Evolutionary conservation across 2,888 invertebrate species (phyloP).

Genomic region (Autographa gamma): DNA sequence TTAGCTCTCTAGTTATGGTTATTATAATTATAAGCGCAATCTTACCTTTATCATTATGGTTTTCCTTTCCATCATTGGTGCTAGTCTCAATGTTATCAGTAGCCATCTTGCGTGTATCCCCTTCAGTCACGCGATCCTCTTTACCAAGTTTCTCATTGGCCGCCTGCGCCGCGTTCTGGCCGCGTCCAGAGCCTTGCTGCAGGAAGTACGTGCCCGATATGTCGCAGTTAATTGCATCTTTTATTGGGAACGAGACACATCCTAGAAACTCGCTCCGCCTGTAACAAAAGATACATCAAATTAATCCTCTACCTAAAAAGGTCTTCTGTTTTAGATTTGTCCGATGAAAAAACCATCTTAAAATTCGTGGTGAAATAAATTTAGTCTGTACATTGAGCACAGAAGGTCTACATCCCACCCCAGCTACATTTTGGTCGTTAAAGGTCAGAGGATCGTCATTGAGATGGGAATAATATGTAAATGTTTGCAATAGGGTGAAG

Average conservation of each 20-base stretch:
- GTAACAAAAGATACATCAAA: slow-evolving; percentile 80
- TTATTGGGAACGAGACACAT: slow-evolving; percentile 97
- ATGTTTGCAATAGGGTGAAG: slow-evolving; percentile 44
- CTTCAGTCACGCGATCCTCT: slow-evolving; percentile 75
- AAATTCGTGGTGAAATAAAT: neutral
- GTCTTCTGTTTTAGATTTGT: neutral
- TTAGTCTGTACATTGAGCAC: slow-evolving; percentile 7
- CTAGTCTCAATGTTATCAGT: slow-evolving; percentile 86
- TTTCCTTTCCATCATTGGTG: slow-evolving; percentile 84
- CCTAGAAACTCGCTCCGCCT: slow-evolving; percentile 98
- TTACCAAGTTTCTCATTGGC: slow-evolving; percentile 70
- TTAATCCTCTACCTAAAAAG: slow-evolving; percentile 2
- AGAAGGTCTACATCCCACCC: slow-evolving; percentile 19
- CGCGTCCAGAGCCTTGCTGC: slow-evolving; percentile 83
- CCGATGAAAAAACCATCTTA: neutral
- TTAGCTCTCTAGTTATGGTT: no score
- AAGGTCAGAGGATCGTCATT: slow-evolving; percentile 42
- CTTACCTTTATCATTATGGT: slow-evolving; percentile 81
- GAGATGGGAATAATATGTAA: slow-evolving; percentile 47
- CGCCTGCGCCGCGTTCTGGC: slow-evolving; percentile 69
- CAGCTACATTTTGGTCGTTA: slow-evolving; percentile 34
- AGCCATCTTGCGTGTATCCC: slow-evolving; percentile 80
- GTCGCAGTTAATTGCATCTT: slow-evolving; percentile 93
- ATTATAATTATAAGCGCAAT: no score
- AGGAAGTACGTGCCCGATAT: slow-evolving; percentile 92